A percentile compares a stretch with the other conserved stretches of the same genome.
Evolutionary conservation across 2,797 vertebrate genomes (phyloP).

Genomic region (Lagocephalus sceleratus): DNA sequence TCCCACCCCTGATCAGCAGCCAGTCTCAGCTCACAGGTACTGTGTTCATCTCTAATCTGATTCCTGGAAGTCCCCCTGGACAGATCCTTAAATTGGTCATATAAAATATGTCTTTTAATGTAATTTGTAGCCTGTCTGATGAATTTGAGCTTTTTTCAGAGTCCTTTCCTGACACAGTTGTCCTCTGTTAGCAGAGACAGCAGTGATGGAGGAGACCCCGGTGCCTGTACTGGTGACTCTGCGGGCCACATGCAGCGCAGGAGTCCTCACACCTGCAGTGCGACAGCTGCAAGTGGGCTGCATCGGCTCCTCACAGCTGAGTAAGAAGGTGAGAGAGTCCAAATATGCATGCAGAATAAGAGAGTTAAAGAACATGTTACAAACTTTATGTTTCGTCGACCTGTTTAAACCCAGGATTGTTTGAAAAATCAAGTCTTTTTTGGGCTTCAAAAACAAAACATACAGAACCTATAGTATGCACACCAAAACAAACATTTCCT

Average conservation of each 20-base stretch:
- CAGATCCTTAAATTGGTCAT: no score
- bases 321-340: slow-evolving; percentile 77
- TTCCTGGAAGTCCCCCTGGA: background rate
- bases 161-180: no score
- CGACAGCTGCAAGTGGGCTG: slow-evolving; percentile 84
- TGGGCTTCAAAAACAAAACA: no score
- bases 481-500: background rate
- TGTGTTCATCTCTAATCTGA: background rate
- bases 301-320: slow-evolving; percentile 66
- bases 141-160: no score
- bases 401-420: background rate
- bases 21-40: slow-evolving; percentile 63
- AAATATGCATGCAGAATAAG: background rate
- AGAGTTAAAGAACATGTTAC: background rate
- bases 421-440: no score
- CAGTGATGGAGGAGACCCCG: slow-evolving; percentile 27
- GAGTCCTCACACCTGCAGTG: slow-evolving; percentile 60
- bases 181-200: slow-evolving; percentile 21
- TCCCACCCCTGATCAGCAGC: slow-evolving; percentile 39
- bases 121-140: no score
- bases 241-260: slow-evolving; percentile 55
- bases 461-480: no score
- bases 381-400: background rate
- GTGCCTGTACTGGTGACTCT: slow-evolving; percentile 80
- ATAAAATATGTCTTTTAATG: no score